Evolutionary conservation across 2,113 vertebrate genomes (phyloP).

Genomic region (Capra hircus): DNA sequence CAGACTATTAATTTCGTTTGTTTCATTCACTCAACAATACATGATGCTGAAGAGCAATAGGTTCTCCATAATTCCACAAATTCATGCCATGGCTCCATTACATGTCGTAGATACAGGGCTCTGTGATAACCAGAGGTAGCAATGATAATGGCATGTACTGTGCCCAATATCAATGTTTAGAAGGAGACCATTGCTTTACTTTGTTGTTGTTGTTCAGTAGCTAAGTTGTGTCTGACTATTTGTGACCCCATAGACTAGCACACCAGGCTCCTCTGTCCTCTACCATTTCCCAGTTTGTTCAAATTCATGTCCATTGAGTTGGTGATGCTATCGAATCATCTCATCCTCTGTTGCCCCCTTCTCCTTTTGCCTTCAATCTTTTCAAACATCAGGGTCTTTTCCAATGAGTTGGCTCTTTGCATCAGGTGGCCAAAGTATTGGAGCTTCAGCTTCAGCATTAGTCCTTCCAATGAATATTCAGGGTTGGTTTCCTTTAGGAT

Average conservation of each 20-base stretch:
- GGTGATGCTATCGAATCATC: background rate
- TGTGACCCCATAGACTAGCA: background rate
- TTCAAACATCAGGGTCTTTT: background rate
- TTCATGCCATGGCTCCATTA: background rate
- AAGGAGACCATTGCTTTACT: background rate
- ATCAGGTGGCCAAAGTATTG: background rate
- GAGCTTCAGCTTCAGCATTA: background rate
- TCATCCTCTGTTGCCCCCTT: background rate
- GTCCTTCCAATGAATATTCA: background rate
- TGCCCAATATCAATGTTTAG: background rate
- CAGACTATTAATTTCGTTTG: background rate
- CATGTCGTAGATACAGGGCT: background rate
- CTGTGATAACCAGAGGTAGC: background rate
- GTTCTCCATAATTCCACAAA: background rate
- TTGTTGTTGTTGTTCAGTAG: background rate
- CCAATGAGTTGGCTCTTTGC: background rate
- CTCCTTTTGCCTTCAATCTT: background rate
- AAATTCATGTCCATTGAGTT: background rate
- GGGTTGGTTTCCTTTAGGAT: background rate
- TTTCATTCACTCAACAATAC: background rate
- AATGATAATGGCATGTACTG: background rate
- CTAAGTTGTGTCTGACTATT: background rate
- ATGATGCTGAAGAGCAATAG: background rate
- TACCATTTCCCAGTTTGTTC: background rate
- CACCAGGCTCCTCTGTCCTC: background rate